Evolutionary conservation across 2,797 vertebrate genomes (phyloP).

Genomic region (Yasuhikotakia modesta): DNA sequence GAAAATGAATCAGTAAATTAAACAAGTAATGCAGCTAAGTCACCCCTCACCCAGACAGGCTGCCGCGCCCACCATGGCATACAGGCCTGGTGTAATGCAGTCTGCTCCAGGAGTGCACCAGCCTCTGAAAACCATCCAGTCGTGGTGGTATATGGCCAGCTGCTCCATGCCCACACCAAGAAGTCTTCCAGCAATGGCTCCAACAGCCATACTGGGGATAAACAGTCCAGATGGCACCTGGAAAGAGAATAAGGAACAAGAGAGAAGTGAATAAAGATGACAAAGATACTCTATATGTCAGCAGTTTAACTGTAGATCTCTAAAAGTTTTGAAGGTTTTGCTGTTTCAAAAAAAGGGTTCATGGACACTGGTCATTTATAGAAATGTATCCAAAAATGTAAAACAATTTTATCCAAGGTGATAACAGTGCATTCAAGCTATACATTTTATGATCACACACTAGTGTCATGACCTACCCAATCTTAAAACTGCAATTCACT

Average conservation of each 20-base stretch:
- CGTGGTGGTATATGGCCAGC: conserved; percentile 88
- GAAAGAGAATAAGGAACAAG: background rate
- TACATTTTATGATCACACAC: background rate
- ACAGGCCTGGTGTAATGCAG: conserved; percentile 95
- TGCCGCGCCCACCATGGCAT: conserved; percentile 95
- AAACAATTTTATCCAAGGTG: background rate
- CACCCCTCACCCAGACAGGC: conserved; percentile 85
- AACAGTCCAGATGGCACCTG: conserved; percentile 96
- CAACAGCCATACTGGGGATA: conserved; percentile 97
- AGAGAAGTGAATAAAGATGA: background rate
- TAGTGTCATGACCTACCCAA: no score
- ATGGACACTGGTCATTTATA: background rate
- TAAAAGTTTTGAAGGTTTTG: background rate
- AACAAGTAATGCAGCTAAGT: conserved; percentile 15
- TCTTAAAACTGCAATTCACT: background rate
- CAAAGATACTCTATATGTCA: background rate
- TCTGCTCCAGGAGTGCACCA: conserved; percentile 91
- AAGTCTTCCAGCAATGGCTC: conserved; percentile 89
- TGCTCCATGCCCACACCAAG: conserved; percentile 94
- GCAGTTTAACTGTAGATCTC: background rate
- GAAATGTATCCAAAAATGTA: background rate
- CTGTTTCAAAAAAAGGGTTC: background rate
- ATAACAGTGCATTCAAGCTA: background rate
- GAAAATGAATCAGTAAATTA: conserved; percentile 26
- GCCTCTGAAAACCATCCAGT: conserved; percentile 85